A percentile compares a stretch with the other conserved stretches of the same genome.
Conservation (phyloP, 2,888 invertebrate genomes). For the Andrena minutula region DNA sequence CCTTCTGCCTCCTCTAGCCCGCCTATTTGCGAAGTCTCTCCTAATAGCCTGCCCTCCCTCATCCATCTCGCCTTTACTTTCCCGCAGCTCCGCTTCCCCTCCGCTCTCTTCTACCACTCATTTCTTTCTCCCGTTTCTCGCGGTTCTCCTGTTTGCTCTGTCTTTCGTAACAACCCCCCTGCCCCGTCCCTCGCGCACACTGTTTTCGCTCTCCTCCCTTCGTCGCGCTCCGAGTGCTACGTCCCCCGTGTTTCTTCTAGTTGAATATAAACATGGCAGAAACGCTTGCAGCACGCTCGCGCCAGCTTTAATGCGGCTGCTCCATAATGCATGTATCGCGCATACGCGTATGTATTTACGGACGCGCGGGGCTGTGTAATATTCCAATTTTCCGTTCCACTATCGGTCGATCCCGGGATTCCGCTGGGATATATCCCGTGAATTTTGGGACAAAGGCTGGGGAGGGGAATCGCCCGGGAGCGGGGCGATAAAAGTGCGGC, state of each 20-base stretch:
- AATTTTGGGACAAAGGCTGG: conserved; percentile 22
- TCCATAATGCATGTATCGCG: conserved; percentile 61
- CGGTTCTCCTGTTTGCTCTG: neutral
- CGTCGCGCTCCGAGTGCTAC: neutral
- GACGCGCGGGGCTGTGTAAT: conserved; percentile 13
- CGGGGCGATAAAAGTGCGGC: conserved; percentile 27
- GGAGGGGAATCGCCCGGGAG: conserved; percentile 4
- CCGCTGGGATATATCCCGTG: conserved; percentile 22
- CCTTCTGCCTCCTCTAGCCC: neutral
- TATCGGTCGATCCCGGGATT: conserved; percentile 31
- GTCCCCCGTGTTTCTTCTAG: conserved; percentile 22
- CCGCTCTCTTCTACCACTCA: conserved; percentile 3
- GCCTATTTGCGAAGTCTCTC: neutral
- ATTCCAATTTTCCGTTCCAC: conserved; percentile 37
- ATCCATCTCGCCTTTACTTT: conserved; percentile 7
- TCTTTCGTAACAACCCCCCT: conserved; percentile 7
- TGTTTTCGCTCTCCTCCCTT: neutral
- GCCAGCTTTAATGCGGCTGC: conserved; percentile 43
- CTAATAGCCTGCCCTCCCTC: neutral
- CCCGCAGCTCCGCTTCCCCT: conserved; percentile 7
- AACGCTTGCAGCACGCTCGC: conserved; percentile 52
- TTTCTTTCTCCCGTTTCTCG: conserved; percentile 9
- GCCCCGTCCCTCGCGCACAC: neutral
- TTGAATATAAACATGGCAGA: conserved; percentile 46
- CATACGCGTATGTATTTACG: conserved; percentile 14